Conservation (phyloP, 2,113 vertebrate genomes). For the Osmerus eperlanus region DNA sequence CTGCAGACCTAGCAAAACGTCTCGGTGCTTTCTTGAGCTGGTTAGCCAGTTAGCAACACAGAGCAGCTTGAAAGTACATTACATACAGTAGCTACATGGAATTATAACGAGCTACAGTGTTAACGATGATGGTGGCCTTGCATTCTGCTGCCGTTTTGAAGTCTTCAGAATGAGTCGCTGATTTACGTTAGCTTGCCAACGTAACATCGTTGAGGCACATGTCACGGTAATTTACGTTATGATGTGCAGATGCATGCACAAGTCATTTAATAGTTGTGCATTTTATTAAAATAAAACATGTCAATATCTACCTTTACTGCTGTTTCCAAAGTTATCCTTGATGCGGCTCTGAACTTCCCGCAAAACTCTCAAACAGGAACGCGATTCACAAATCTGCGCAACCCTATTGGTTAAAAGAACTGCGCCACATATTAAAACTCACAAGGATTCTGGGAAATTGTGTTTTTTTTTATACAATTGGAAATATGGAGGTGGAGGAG, state of each 20-base stretch:
- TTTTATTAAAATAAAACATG: too few species aligned
- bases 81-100: too few species aligned
- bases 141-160: not conserved
- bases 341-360: constrained; percentile 60
- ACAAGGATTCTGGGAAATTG: not conserved
- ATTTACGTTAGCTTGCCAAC: not conserved
- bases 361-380: constrained; percentile 56
- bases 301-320: not conserved
- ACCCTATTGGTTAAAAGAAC: constrained; percentile 33
- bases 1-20: not conserved
- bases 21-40: too few species aligned
- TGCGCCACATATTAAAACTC: not conserved
- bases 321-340: not conserved
- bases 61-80: too few species aligned
- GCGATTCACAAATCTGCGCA: constrained; percentile 3
- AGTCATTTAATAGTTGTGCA: too few species aligned
- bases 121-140: too few species aligned
- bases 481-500: not conserved
- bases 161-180: too few species aligned
- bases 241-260: too few species aligned
- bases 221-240: too few species aligned
- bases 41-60: too few species aligned
- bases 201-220: not conserved
- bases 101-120: too few species aligned
- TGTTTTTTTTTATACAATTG: not conserved